phyloP scores from a whole-genome alignment of 2,113 vertebrate species.

The Dolichotis patagonum region DNA sequence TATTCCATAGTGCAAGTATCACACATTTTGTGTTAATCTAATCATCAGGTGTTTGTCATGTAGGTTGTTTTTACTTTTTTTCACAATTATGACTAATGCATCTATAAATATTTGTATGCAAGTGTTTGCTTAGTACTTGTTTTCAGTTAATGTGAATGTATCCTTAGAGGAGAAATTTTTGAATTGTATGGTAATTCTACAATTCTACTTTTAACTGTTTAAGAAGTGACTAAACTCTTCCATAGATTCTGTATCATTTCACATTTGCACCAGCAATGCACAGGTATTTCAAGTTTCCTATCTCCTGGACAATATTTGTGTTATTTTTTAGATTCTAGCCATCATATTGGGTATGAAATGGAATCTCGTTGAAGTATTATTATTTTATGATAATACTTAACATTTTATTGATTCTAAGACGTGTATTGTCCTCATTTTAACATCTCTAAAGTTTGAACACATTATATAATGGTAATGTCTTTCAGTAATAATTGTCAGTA shows the following conservation, averaged over 20 bases:
- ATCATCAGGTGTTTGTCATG: background rate
- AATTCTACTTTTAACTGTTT: conserved; percentile 5
- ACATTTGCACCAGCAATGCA: background rate
- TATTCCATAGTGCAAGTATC: background rate
- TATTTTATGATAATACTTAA: background rate
- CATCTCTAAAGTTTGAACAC: background rate
- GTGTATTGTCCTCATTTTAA: background rate
- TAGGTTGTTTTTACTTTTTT: background rate
- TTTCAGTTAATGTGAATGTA: background rate
- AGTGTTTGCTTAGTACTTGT: background rate
- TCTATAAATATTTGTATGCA: background rate
- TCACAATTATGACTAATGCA: background rate
- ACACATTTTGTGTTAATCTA: background rate
- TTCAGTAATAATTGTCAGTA: background rate
- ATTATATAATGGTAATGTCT: background rate
- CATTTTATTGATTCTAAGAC: background rate
- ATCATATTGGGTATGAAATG: background rate
- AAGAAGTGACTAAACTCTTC: background rate
- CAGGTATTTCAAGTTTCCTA: background rate
- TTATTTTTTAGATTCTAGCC: background rate
- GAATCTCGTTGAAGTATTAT: background rate
- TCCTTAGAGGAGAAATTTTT: background rate
- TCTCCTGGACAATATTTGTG: background rate
- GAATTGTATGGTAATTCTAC: background rate
- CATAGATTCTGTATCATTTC: background rate